Base-by-base conservation (phyloP, 1,140 invertebrate genomes). In the Carposina sasakii region DNA sequence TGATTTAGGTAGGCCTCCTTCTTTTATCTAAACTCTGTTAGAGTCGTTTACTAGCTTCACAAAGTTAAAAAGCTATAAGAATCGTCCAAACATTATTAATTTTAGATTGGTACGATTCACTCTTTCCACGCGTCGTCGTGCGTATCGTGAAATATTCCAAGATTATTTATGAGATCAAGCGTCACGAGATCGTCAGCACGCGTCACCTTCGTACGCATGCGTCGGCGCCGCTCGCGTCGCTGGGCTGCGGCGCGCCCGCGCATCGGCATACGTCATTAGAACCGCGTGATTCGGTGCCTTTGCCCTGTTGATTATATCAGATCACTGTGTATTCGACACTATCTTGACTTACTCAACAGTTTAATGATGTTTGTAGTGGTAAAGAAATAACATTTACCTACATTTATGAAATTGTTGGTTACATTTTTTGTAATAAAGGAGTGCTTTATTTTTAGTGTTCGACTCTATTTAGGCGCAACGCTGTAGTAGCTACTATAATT, bases 401-500 rank as follows among this genome's bases (percentile, higher is more conserved):
- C 54, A 57, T 57, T 40, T 52, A 34, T 40, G 39, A 42, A 55
- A 41, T 52, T 53, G 57, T 34, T 50, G 48, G 52, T 57, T 39
- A 63, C 48, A 55, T 55, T 63, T 72, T 74, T 68, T 65, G 62
- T 67, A 70, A 71, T 56, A 43, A 56, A 65, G 43, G 46, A 47
- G 52, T 46, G 54, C 49, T 50, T 61, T 68, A 77, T 78, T 71
- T 54, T 76, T 69, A 69, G 71, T 63, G 63, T 65, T 71, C n/a
- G n/a, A n/a, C n/a, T n/a, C n/a, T 74, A 75, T 81, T 78, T 74
- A n/a, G n/a, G n/a, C n/a, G n/a, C n/a, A n/a, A n/a, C n/a, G n/a
- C n/a, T n/a, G n/a, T n/a, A n/a, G n/a, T n/a, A n/a, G n/a, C n/a
- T n/a, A n/a, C n/a, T n/a, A n/a, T n/a, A n/a, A n/a, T n/a, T n/a